Evolutionary conservation across 1,140 invertebrate species (phyloP).

Genomic region (Arctopsyche grandis): DNA sequence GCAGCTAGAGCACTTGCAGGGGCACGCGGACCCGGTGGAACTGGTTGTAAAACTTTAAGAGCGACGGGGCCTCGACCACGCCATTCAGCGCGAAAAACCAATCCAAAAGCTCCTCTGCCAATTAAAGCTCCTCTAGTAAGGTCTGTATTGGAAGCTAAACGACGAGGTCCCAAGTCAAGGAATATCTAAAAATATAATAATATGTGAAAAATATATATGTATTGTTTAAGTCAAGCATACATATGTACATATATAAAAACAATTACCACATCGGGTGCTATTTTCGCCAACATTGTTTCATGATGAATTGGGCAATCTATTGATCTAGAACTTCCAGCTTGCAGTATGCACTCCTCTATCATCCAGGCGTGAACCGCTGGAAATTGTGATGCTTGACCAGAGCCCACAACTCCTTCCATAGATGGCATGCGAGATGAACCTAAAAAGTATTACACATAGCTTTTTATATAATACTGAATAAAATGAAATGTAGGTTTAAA

Average conservation of each 20-base stretch:
- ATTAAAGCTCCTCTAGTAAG: conserved; percentile 82
- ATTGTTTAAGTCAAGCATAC: no score
- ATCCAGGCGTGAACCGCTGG: conserved; percentile 76
- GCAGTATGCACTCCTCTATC: conserved; percentile 95
- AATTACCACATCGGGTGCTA: conserved; percentile 79
- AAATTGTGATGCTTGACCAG: conserved; percentile 55
- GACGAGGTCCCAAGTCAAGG: conserved; percentile 83
- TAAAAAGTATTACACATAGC: conserved; percentile 46
- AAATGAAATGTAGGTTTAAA: neutral
- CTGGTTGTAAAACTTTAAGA: conserved; percentile 95
- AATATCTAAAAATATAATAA: conserved; percentile 72
- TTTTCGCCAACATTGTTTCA: conserved; percentile 69
- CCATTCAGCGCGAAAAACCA: conserved; percentile 90
- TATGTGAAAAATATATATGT: no score
- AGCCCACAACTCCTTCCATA: conserved; percentile 71
- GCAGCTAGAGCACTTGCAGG: conserved; percentile 79
- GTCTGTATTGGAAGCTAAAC: conserved; percentile 82
- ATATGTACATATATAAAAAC: conserved; percentile 11
- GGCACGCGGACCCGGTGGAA: conserved; percentile 84
- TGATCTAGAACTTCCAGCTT: conserved; percentile 70
- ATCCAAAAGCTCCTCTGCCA: conserved; percentile 97
- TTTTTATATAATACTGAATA: conserved; percentile 40
- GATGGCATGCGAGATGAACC: conserved; percentile 82
- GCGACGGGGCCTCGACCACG: conserved; percentile 81
- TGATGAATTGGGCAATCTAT: conserved; percentile 68